A percentile compares a stretch with the other conserved stretches of the same genome.
Conservation (phyloP, 2,888 invertebrate genomes). For the Steinernema hermaphroditum region DNA sequence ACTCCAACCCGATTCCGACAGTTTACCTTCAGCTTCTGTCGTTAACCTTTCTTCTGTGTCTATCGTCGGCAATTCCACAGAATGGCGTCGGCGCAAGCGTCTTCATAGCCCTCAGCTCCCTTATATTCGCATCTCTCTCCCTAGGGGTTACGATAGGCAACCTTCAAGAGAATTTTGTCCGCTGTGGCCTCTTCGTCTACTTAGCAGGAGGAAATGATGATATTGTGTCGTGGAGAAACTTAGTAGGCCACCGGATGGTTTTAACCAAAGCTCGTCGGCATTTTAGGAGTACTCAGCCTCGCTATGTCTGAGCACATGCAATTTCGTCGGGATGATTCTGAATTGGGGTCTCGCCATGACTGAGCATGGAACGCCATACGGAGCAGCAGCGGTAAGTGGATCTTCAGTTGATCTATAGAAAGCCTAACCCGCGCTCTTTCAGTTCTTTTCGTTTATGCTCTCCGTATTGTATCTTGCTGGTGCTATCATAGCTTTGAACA, state of each 20-base stretch:
- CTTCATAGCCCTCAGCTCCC: conserved; percentile 10
- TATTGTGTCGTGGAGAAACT: not conserved
- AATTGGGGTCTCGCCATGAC: conserved; percentile 23
- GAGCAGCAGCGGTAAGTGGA: not conserved
- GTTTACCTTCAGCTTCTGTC: not conserved
- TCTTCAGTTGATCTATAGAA: not conserved
- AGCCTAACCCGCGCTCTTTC: not conserved
- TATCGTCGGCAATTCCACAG: not conserved
- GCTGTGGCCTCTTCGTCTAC: conserved; percentile 6
- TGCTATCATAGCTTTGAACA: conserved; percentile 10
- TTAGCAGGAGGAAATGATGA: conserved; percentile 15
- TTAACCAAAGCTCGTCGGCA: not conserved
- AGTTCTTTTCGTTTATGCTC: conserved; percentile 23
- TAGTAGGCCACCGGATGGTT: not conserved
- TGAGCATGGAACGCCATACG: conserved; percentile 3
- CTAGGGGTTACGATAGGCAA: conserved; percentile 2
- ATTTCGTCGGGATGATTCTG: conserved; percentile 20
- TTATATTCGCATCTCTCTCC: not conserved
- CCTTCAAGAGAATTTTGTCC: conserved; percentile 17
- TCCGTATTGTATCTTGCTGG: not conserved
- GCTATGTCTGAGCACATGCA: not conserved
- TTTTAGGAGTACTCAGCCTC: conserved; percentile 22
- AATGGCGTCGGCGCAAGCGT: conserved; percentile 14
- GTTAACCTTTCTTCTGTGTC: not conserved
- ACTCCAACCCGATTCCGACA: not conserved